Conservation (phyloP, 2,888 invertebrate species). For the Ochropacha duplaris region DNA sequence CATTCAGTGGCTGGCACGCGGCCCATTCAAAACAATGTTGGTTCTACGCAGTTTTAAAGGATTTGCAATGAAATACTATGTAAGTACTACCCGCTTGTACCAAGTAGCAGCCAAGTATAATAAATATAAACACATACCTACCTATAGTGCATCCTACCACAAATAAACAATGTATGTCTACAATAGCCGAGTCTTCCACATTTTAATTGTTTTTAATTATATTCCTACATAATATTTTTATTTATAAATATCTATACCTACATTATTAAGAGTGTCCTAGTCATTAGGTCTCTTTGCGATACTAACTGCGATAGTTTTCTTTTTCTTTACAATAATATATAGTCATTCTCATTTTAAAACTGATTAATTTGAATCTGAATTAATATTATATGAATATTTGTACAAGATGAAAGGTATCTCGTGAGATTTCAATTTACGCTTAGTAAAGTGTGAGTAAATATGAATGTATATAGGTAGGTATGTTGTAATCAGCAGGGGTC, state of each 20-base stretch:
- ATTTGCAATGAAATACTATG: constrained; percentile 53
- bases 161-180: neutral
- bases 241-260: neutral
- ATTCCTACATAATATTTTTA: neutral
- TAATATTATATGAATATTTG: neutral
- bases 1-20: constrained; percentile 60
- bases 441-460: constrained; percentile 32
- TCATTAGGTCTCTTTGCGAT: no score
- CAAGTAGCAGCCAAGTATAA: constrained; percentile 43
- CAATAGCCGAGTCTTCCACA: neutral
- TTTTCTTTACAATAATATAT: neutral
- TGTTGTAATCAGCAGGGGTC: constrained; percentile 55
- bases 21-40: constrained; percentile 66
- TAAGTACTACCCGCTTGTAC: constrained; percentile 40
- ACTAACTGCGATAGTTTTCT: no score
- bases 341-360: no score
- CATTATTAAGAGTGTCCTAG: no score
- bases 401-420: neutral
- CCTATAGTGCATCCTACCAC: neutral
- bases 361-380: neutral
- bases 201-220: no score
- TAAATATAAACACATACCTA: constrained; percentile 18
- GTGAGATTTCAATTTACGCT: neutral
- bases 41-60: constrained; percentile 41
- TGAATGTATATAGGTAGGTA: constrained; percentile 45